Evolutionary conservation across 2,797 vertebrate species (phyloP).

Genomic region (Sebastes dallii): DNA sequence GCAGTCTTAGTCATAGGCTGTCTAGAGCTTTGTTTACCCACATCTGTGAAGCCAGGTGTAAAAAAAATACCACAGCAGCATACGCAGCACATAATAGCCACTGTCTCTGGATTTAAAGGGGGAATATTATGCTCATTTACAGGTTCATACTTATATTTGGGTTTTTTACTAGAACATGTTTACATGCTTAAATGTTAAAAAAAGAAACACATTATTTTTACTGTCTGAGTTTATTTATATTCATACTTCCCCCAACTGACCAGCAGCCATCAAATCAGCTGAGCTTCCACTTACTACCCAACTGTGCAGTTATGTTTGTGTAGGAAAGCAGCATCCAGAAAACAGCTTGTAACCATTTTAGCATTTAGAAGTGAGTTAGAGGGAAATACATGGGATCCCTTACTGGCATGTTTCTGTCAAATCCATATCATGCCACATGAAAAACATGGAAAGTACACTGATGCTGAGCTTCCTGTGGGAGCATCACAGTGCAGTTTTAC

Average conservation of each 20-base stretch:
- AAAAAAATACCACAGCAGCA: constrained; percentile 23
- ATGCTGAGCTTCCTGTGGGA: not conserved
- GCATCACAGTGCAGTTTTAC: not conserved
- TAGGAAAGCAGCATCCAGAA: not conserved
- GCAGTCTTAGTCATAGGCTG: constrained; percentile 33
- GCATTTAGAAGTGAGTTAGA: not conserved
- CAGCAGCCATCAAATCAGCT: too few relatives aligned
- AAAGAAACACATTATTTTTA: not conserved
- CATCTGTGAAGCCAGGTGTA: constrained; percentile 55
- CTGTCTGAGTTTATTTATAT: not conserved
- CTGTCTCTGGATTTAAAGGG: not conserved
- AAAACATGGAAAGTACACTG: not conserved
- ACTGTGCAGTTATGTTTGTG: not conserved
- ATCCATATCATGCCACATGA: constrained; percentile 9
- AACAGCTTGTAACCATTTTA: constrained; percentile 5
- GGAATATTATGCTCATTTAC: not conserved
- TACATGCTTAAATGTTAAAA: not conserved
- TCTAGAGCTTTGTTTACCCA: constrained; percentile 39
- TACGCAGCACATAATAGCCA: not conserved
- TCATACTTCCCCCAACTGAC: not conserved
- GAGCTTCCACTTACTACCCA: too few relatives aligned
- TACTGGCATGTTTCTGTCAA: constrained; percentile 1
- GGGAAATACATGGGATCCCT: not conserved
- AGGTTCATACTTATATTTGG: not conserved
- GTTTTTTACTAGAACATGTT: not conserved